Conservation (phyloP, 2,797 vertebrate genomes). For the Lutjanus campechanus region DNA sequence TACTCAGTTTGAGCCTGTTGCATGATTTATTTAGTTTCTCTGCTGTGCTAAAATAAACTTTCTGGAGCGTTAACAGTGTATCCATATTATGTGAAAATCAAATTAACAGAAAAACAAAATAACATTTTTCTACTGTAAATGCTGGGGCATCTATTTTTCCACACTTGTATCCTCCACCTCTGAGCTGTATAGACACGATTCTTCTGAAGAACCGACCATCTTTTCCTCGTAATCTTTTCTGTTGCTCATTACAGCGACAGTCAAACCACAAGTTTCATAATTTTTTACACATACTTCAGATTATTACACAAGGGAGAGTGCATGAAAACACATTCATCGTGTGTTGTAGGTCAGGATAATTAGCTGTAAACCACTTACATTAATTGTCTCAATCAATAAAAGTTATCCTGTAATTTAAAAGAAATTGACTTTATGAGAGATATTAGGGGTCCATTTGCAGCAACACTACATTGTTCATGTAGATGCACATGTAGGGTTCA, state of each 20-base stretch:
- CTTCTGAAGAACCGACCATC: not conserved
- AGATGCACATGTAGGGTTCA: not conserved
- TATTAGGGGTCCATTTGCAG: no score
- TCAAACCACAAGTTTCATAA: slow-evolving; percentile 16
- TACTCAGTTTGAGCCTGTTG: not conserved
- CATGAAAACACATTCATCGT: not conserved
- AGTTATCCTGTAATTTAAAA: not conserved
- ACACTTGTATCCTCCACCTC: not conserved
- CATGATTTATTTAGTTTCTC: not conserved
- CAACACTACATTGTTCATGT: not conserved
- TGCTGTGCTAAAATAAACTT: not conserved
- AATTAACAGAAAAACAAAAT: not conserved
- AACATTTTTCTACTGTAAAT: slow-evolving; percentile 2
- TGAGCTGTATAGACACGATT: not conserved
- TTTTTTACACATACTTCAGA: slow-evolving; percentile 6
- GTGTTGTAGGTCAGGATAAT: not conserved
- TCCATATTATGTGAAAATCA: not conserved
- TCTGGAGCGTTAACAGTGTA: not conserved
- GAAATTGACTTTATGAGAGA: no score
- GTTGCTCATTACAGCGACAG: slow-evolving; percentile 25
- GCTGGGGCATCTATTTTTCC: not conserved
- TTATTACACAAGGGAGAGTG: slow-evolving; percentile 2
- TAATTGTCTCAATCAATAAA: not conserved
- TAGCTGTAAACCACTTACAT: not conserved
- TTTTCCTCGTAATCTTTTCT: slow-evolving; percentile 30